These are phyloP conservation scores for Amphilophus citrinellus DNA, from an alignment of 2,113 vertebrate genomes.

Conservation along the genomic window DNA sequence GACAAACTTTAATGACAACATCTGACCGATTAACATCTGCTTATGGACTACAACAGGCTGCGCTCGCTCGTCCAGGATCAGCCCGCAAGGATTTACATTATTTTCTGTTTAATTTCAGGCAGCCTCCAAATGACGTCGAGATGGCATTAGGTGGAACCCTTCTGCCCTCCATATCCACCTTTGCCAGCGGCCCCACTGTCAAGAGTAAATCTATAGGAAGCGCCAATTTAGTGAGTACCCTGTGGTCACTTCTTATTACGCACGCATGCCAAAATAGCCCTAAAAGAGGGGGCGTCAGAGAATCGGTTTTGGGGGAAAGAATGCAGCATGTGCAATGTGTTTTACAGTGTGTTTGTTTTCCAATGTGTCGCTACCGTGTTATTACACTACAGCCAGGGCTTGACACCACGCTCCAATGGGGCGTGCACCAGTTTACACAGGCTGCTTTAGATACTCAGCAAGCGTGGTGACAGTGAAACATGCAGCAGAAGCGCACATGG, in stretches of 20 bases:
- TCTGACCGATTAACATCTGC: not conserved
- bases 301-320: not conserved
- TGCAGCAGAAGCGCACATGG: conserved; percentile 14
- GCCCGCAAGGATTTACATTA: conserved; percentile 49
- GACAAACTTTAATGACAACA: conserved; percentile 19
- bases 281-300: not conserved
- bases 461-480: conserved; percentile 10
- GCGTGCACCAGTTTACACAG: conserved; percentile 64
- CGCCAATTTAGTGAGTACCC: conserved; percentile 86
- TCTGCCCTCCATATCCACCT: conserved; percentile 93
- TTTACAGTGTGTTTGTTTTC: conserved; percentile 20
- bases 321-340: conserved; percentile 9
- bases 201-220: conserved; percentile 86
- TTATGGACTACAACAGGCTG: conserved; percentile 27
- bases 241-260: not conserved
- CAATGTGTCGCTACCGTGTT: conserved; percentile 23
- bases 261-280: not conserved
- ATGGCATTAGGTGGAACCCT: conserved; percentile 95
- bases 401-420: conserved; percentile 56
- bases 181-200: conserved; percentile 85
- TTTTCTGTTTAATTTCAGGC: conserved; percentile 81
- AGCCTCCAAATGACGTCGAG: conserved; percentile 92
- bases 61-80: conserved; percentile 9
- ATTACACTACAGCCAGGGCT: conserved; percentile 36
- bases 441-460: not conserved